Conservation (phyloP, 2,888 invertebrate genomes). For the Eupithecia inturbata region DNA sequence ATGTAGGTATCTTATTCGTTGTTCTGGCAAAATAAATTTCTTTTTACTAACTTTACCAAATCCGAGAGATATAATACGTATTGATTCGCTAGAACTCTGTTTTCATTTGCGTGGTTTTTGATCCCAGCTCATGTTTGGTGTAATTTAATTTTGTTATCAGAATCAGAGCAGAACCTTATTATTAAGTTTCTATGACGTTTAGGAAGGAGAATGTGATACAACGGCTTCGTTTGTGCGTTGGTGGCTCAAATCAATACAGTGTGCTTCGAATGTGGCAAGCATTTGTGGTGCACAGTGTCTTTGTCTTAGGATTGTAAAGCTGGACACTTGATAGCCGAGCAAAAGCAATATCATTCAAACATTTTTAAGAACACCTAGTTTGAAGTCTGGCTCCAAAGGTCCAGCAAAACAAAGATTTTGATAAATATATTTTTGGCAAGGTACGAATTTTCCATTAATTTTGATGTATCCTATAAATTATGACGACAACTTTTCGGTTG, state of each 20-base stretch:
- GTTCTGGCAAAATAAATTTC: no score
- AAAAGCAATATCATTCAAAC: background rate
- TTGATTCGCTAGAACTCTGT: background rate
- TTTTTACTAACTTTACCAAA: background rate
- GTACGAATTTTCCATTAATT: background rate
- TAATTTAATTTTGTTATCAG: conserved; percentile 4
- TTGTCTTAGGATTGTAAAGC: background rate
- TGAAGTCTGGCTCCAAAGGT: background rate
- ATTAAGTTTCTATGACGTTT: conserved; percentile 69
- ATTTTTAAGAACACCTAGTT: background rate
- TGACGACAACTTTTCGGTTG: background rate
- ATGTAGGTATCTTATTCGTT: no score
- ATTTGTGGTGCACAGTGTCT: background rate
- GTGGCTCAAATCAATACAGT: conserved; percentile 45
- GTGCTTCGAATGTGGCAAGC: background rate
- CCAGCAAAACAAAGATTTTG: conserved; percentile 7
- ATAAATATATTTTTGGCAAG: conserved; percentile 25
- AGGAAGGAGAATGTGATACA: conserved; percentile 56
- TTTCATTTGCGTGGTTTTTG: background rate
- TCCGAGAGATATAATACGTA: background rate
- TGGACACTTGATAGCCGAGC: background rate
- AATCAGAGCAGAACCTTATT: conserved; percentile 29
- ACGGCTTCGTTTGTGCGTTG: conserved; percentile 44
- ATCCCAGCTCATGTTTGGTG: background rate
- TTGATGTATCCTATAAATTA: background rate